Percentiles rank a stretch among this genome's conserved stretches.
phyloP scores from a whole-genome alignment of 2,888 invertebrate species.

The Maniola hyperantus region DNA sequence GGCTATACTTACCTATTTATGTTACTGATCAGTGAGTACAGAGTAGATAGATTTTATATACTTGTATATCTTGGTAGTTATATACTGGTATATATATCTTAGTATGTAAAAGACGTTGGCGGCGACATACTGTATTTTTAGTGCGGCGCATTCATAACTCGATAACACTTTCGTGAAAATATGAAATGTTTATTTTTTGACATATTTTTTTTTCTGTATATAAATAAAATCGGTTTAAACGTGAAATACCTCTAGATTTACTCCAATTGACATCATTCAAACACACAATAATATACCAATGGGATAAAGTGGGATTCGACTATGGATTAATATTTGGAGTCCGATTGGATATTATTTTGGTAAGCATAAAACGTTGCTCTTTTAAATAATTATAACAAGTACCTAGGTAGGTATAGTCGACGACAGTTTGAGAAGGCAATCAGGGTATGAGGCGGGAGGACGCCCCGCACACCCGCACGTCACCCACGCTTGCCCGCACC shows the following conservation, averaged over 20 bases:
- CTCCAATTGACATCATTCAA: background rate
- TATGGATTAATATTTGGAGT: background rate
- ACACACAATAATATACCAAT: too few species aligned
- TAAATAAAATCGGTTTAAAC: background rate
- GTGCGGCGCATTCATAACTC: background rate
- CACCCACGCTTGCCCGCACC: too few species aligned
- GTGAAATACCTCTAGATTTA: background rate
- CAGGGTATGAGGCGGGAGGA: too few species aligned
- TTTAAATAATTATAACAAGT: too few species aligned
- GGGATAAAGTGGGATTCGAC: background rate
- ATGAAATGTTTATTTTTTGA: background rate
- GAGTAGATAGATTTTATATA: background rate
- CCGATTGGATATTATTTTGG: background rate
- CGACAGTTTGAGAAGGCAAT: too few species aligned
- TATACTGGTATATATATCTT: too few species aligned
- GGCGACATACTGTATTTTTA: constrained; percentile 15
- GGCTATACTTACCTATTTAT: background rate
- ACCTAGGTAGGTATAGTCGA: too few species aligned
- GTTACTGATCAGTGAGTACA: background rate
- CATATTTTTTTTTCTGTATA: background rate
- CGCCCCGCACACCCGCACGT: too few species aligned
- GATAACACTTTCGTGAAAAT: background rate
- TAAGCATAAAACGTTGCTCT: background rate
- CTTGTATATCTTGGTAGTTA: too few species aligned
- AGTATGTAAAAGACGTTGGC: constrained; percentile 4